Base-by-base conservation (phyloP, 64 coral and sea anemone genomes). In the Orbicella faveolata region DNA sequence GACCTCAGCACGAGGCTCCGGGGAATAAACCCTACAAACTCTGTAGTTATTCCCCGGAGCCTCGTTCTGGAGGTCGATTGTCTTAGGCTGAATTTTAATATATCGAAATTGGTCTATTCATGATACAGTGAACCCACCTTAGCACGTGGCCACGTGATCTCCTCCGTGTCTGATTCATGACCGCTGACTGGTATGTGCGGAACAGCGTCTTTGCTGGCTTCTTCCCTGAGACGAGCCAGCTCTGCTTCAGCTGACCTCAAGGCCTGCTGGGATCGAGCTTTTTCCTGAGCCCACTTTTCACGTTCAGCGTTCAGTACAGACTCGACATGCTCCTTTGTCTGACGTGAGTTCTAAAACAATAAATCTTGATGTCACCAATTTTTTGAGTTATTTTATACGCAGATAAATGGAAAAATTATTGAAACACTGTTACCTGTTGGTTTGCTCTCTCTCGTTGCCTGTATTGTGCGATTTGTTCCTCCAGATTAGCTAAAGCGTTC, bases 401-500 rank as follows among this genome's bases (percentile, higher is more conserved):
- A 48, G 44, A 5, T 48, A 48, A 48, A 48, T 48, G 5, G 44
- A 48, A 48, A 41, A 48, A 6, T 48, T 48, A 48, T 6, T 48
- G 44, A 48, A 6, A 6, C 7, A 48, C 44, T 48, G 2, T 61
- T 37, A 98, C 96, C 96, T 95, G 87, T 75, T 95, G 87, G 23
- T 81, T 90, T 16, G 73, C 34, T 54, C 86, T 80, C 39, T 98
- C 96, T 74, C 93, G 93, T 23, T 93, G 81, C 90, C 96, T 94
- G 79, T 95, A 95, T 73, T 98, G 90, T 9, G 93, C 59, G n/a
- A 98, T 78, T 69, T 98, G 96, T 68, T 95, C 78, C 53, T 98
- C 96, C 55, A 98, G 70, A 52, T 98, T 94, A 6, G 77, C 87
- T 19, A 98, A 75, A 39, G 96, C 86, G 30, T 80, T 87, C 59